These are phyloP conservation scores for Rhegmatorhina hoffmannsi DNA, from an alignment of 2,113 vertebrate species.

Conservation along the genomic window DNA sequence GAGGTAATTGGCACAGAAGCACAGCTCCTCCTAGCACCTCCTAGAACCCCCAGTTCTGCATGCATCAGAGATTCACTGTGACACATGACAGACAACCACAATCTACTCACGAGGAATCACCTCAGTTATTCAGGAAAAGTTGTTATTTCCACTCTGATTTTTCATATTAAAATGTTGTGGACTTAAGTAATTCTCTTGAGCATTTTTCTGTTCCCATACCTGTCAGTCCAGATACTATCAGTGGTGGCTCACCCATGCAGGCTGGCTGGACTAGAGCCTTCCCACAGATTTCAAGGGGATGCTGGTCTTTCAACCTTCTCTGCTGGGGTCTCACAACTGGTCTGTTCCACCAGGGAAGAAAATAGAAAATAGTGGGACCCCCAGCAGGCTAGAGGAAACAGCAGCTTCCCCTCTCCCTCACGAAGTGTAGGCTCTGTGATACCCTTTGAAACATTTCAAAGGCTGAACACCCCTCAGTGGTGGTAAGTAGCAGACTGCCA, in stretches of 20 bases:
- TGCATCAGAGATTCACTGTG: not conserved
- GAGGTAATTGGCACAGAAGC: too few species aligned
- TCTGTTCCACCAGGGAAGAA: not conserved
- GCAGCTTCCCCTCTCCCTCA: not conserved
- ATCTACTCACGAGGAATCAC: not conserved
- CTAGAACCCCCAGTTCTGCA: not conserved
- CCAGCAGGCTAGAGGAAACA: not conserved
- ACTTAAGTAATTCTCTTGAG: not conserved
- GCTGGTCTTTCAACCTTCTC: not conserved
- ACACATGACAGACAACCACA: not conserved
- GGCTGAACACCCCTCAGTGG: not conserved
- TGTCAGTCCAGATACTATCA: not conserved
- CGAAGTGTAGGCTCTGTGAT: fast-evolving
- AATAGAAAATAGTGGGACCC: not conserved
- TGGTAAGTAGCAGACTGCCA: not conserved
- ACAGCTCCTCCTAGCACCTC: too few species aligned
- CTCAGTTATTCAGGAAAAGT: not conserved
- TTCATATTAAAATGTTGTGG: not conserved
- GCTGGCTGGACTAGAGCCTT: not conserved
- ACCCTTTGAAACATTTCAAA: fast-evolving
- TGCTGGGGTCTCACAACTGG: not conserved
- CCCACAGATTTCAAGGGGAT: not conserved
- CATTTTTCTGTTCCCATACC: not conserved
- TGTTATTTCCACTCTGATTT: not conserved
- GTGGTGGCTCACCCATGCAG: not conserved